A percentile compares a stretch with the other conserved stretches of the same genome.
phyloP scores from a whole-genome alignment of 2,888 invertebrate genomes.

The Stegana nigrithorax region DNA sequence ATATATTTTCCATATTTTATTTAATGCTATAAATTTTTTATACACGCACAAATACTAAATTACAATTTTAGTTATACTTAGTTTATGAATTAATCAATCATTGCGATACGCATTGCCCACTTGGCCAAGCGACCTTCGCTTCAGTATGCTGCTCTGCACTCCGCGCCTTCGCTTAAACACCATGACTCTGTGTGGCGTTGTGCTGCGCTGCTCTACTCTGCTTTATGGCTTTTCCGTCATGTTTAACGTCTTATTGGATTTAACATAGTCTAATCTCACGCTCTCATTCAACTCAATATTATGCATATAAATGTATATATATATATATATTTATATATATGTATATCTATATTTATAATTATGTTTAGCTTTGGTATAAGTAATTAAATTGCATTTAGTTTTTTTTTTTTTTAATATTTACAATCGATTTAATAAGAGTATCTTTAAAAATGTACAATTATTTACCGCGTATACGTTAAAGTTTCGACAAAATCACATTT shows the following conservation, averaged over 20 bases:
- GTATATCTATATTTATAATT: slow-evolving; percentile 9
- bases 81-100: slow-evolving; percentile 25
- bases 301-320: slow-evolving; percentile 33
- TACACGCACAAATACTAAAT: slow-evolving; percentile 60
- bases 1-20: slow-evolving; percentile 17
- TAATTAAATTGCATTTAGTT: too few relatives aligned
- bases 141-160: too few relatives aligned
- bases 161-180: too few relatives aligned
- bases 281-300: slow-evolving; percentile 29
- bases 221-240: slow-evolving; percentile 29
- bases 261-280: slow-evolving; percentile 18
- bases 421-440: slow-evolving; percentile 38
- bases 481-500: slow-evolving; percentile 64
- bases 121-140: too few relatives aligned
- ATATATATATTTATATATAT: slow-evolving; percentile 17
- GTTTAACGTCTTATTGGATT: slow-evolving; percentile 20
- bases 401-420: slow-evolving; percentile 45
- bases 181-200: background rate
- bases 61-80: background rate
- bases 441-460: slow-evolving; percentile 49
- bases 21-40: slow-evolving; percentile 49
- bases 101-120: too few relatives aligned
- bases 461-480: slow-evolving; percentile 63
- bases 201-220: slow-evolving; percentile 22
- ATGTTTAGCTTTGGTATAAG: slow-evolving; percentile 34